Conservation (phyloP, 2,888 invertebrate genomes). For the Zygaena filipendulae region DNA sequence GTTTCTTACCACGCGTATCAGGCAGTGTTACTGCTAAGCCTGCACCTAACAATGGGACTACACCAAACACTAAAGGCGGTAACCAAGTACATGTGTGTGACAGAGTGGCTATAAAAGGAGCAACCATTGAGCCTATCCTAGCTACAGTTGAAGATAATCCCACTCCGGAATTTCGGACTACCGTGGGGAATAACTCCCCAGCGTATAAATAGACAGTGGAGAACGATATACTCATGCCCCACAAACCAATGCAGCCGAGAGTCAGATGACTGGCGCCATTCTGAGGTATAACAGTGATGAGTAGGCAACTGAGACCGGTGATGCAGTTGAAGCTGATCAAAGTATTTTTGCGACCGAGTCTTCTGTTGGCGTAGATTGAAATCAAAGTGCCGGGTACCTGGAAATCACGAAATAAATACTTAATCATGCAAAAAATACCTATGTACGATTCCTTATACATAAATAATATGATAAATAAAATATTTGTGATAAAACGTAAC, state of each 20-base stretch:
- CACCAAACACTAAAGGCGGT: slow-evolving; percentile 79
- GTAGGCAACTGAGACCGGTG: slow-evolving; percentile 72
- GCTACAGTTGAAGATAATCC: slow-evolving; percentile 89
- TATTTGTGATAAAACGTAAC: too few relatives aligned
- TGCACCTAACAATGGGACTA: slow-evolving; percentile 75
- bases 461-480: too few relatives aligned
- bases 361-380: slow-evolving; percentile 73
- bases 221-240: slow-evolving; percentile 85
- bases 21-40: slow-evolving; percentile 75
- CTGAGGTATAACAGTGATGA: slow-evolving; percentile 66
- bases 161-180: slow-evolving; percentile 87
- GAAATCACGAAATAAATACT: slow-evolving; percentile 20
- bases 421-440: neutral
- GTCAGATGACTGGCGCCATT: slow-evolving; percentile 62
- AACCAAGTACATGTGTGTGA: slow-evolving; percentile 66
- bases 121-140: slow-evolving; percentile 85
- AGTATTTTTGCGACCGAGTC: slow-evolving; percentile 74
- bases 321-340: slow-evolving; percentile 73
- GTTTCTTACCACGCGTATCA: slow-evolving; percentile 79
- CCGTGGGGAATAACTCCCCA: slow-evolving; percentile 90
- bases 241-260: slow-evolving; percentile 80
- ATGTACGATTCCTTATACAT: neutral
- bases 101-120: slow-evolving; percentile 84
- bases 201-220: slow-evolving; percentile 89
- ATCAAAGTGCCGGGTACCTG: slow-evolving; percentile 71